Percentiles rank a stretch among this genome's conserved stretches.
Conservation (phyloP, 2,113 vertebrate species). For the Octodon degus region DNA sequence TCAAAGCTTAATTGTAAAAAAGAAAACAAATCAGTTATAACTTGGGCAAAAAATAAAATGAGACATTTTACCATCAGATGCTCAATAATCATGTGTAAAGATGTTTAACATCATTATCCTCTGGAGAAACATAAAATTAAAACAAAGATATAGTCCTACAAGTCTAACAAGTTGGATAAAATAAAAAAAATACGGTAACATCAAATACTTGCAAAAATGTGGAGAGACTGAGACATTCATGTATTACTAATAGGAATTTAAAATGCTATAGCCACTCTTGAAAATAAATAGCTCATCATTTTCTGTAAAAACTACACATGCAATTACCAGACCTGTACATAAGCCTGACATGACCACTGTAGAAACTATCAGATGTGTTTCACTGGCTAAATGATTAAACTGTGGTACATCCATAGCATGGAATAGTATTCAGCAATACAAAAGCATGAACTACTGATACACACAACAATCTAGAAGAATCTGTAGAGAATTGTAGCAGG, state of each 20-base stretch:
- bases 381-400: neutral
- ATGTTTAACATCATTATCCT: constrained; percentile 19
- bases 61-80: neutral
- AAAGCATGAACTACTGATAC: neutral
- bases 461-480: neutral
- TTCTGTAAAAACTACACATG: neutral
- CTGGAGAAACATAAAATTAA: constrained; percentile 19
- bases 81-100: neutral
- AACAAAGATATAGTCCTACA: neutral
- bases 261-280: neutral
- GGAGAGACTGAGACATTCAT: neutral
- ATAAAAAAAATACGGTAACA: neutral
- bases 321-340: neutral
- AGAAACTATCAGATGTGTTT: neutral
- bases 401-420: too few relatives aligned
- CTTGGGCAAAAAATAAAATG: neutral
- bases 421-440: neutral
- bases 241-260: neutral
- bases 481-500: neutral
- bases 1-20: neutral
- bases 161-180: neutral
- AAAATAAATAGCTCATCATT: constrained; percentile 17
- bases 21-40: neutral
- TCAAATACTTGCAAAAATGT: neutral
- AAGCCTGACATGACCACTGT: neutral